Evolutionary conservation across 2,888 invertebrate species (phyloP), one percentile per base, ranked within the genome.

Genomic region (Mythimna impura): DNA sequence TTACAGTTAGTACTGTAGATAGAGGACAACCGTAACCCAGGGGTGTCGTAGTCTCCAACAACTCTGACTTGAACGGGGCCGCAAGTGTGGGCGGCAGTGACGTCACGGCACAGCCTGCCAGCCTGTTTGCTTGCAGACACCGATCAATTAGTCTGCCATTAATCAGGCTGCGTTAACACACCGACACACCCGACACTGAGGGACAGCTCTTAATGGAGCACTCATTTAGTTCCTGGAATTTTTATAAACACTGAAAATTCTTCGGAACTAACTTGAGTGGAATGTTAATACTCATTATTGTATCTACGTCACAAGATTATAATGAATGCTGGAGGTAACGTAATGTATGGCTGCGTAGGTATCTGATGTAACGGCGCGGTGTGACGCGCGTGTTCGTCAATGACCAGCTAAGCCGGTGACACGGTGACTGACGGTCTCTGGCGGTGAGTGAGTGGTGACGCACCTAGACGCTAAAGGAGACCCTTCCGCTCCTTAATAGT

Each of bases 101-200:
- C 74, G 81, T 82, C 76, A 83, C 58, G n/a, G n/a, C 65, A 65
- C 50, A 71, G 58, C 62, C 78, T 64, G 58, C 68, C 64, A 40
- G 63, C 50, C 57, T 65, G 73, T 67, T 63, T 65, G 65, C 66
- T 66, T 36, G 30, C 71, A 73, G 66, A 68, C 71, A 66, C 66
- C 65, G 75, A 73, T 77, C 72, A 79, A 75, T 83, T 83, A 80
- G 71, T 52, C 60, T 55, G 43, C 71, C 64, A 81, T 77, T 79
- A 79, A 76, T 70, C 74, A 71, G 60, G 66, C 58, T 68, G 58
- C 57, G 63, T 57, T 80, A 66, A 79, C 63, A 75, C 50, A 66
- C 62, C 50, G 65, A 40, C 75, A 68, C 60, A 66, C 70, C 58
- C 71, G 66, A 57, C 36, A 69, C 52, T 71, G 61, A 71, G 47